phyloP scores from a whole-genome alignment of 2,888 invertebrate genomes.

The Nephrotoma flavescens region DNA sequence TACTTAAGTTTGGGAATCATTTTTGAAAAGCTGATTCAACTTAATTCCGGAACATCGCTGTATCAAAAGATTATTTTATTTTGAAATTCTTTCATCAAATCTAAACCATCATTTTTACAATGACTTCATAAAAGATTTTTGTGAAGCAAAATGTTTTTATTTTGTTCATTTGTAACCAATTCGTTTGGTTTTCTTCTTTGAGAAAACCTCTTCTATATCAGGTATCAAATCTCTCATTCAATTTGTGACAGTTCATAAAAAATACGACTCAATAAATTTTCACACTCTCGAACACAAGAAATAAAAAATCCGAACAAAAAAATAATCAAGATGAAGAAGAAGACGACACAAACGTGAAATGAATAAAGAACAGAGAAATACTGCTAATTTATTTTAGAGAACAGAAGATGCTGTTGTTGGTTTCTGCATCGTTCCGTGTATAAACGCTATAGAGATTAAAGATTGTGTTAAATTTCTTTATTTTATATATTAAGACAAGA shows the following conservation, averaged over 20 bases:
- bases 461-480: not conserved
- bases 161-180: not conserved
- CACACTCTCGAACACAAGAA: not conserved
- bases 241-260: conserved; percentile 1
- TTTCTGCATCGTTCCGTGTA: not conserved
- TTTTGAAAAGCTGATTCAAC: not conserved
- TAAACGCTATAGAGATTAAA: not conserved
- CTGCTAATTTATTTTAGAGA: not conserved
- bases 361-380: not conserved
- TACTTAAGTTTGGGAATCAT: not conserved
- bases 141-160: not conserved
- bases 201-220: not conserved
- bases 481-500: not conserved
- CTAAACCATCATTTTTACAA: not conserved
- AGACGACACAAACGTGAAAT: not conserved
- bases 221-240: conserved; percentile 3
- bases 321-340: not conserved
- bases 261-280: conserved; percentile 1
- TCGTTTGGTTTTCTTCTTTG: not conserved
- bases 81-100: not conserved
- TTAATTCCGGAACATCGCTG: not conserved
- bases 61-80: not conserved
- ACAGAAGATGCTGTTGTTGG: not conserved
- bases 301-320: not conserved
- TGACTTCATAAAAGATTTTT: not conserved